A percentile compares a stretch with the other conserved stretches of the same genome.
Evolutionary conservation across 2,888 invertebrate genomes (phyloP).

Genomic region (Drosophila nr. perissopoda): DNA sequence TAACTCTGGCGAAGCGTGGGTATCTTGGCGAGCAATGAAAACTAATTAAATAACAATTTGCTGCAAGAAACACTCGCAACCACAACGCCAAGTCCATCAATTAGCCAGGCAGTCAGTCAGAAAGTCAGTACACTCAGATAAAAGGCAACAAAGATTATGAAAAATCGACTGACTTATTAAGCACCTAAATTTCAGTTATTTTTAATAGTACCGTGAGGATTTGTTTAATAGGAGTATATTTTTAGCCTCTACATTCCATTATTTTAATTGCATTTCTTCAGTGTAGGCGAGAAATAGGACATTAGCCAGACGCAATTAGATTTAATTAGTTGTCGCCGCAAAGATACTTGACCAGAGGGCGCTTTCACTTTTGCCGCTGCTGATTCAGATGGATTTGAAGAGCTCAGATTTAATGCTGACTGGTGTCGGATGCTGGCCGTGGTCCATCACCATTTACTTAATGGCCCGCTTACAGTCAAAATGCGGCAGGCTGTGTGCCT

Average conservation of each 20-base stretch:
- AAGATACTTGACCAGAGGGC: conserved; percentile 50
- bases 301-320: conserved; percentile 65
- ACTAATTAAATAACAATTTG: conserved; percentile 75
- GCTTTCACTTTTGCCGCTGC: conserved; percentile 19
- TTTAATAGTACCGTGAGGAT: background rate
- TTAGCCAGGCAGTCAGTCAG: conserved; percentile 19
- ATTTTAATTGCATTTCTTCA: background rate
- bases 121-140: conserved; percentile 3
- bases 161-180: background rate
- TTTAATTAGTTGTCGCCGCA: conserved; percentile 76
- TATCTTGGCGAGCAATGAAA: conserved; percentile 58
- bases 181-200: background rate
- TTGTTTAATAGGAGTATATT: background rate
- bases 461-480: conserved; percentile 35
- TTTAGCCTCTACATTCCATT: background rate
- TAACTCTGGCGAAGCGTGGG: conserved; percentile 57
- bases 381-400: conserved; percentile 68
- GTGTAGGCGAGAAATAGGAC: conserved; percentile 7
- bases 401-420: conserved; percentile 59
- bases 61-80: conserved; percentile 36
- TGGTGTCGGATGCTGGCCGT: conserved; percentile 33
- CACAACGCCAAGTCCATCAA: conserved; percentile 18
- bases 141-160: background rate
- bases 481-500: conserved; percentile 7
- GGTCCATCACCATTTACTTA: conserved; percentile 37